phyloP scores from a whole-genome alignment of 2,888 invertebrate genomes.

The Andricus curvator region DNA sequence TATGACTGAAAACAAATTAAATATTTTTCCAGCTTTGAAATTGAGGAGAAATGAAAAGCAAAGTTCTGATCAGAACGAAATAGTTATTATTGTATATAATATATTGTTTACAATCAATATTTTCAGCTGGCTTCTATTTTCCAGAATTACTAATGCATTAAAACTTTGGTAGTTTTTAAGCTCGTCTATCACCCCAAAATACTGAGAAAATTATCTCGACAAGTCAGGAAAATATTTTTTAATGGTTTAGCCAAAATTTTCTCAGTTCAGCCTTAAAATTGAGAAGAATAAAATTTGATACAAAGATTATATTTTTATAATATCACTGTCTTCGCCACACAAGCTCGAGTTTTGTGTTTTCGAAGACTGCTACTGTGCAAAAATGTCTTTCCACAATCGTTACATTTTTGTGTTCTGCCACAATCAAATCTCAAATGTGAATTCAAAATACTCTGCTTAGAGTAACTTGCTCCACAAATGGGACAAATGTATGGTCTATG shows the following conservation, averaged over 20 bases:
- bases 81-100: background rate
- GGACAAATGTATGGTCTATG: constrained; percentile 63
- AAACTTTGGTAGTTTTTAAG: background rate
- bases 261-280: background rate
- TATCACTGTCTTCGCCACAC: background rate
- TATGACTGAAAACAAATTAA: background rate
- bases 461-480: constrained; percentile 67
- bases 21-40: background rate
- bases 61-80: background rate
- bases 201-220: background rate
- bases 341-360: constrained; percentile 55
- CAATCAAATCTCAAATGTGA: constrained; percentile 68
- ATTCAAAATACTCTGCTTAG: constrained; percentile 64
- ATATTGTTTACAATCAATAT: background rate
- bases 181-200: background rate
- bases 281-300: background rate
- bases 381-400: constrained; percentile 61
- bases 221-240: background rate
- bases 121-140: background rate
- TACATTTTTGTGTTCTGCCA: constrained; percentile 63
- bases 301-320: background rate
- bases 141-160: background rate
- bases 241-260: background rate
- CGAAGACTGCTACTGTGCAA: constrained; percentile 65
- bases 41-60: background rate